A percentile compares a stretch with the other conserved stretches of the same genome.
Evolutionary conservation across 2,888 invertebrate genomes (phyloP).

Genomic region (Drosophila nr. fundita): DNA sequence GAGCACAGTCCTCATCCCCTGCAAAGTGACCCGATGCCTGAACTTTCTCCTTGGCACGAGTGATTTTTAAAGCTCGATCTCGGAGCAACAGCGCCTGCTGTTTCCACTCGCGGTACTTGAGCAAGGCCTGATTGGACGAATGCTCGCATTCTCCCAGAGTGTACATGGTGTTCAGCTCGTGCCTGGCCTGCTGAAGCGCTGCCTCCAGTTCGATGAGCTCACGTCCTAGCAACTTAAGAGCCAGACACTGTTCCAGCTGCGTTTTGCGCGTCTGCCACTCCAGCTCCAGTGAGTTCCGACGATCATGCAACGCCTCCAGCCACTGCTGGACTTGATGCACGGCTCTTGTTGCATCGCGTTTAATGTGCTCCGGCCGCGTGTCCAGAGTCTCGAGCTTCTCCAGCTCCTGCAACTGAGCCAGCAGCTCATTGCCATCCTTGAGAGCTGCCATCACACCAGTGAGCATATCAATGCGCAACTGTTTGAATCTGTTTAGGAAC

Average conservation of each 20-base stretch:
- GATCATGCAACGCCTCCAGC: constrained; percentile 91
- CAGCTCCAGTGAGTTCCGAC: constrained; percentile 89
- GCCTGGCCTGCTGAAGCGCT: constrained; percentile 86
- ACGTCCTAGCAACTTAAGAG: constrained; percentile 89
- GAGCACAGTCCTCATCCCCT: constrained; percentile 88
- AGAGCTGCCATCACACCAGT: constrained; percentile 92
- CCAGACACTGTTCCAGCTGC: constrained; percentile 92
- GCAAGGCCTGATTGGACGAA: constrained; percentile 88
- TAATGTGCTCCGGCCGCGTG: constrained; percentile 89
- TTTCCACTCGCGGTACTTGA: constrained; percentile 89
- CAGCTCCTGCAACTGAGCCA: constrained; percentile 91
- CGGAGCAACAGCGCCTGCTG: constrained; percentile 90
- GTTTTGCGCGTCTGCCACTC: constrained; percentile 89
- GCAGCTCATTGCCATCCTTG: constrained; percentile 91
- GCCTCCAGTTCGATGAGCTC: constrained; percentile 89
- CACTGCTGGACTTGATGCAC: constrained; percentile 90
- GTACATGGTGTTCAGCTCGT: constrained; percentile 86
- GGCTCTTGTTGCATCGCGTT: constrained; percentile 86
- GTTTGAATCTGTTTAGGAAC: constrained; percentile 89
- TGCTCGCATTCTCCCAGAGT: constrained; percentile 89
- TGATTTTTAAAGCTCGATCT: constrained; percentile 91
- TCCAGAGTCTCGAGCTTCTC: constrained; percentile 91
- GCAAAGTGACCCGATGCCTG: constrained; percentile 89
- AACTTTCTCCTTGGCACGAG: constrained; percentile 91
- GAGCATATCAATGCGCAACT: constrained; percentile 89